phyloP scores from a whole-genome alignment of 2,797 vertebrate species.

The Argya squamiceps region DNA sequence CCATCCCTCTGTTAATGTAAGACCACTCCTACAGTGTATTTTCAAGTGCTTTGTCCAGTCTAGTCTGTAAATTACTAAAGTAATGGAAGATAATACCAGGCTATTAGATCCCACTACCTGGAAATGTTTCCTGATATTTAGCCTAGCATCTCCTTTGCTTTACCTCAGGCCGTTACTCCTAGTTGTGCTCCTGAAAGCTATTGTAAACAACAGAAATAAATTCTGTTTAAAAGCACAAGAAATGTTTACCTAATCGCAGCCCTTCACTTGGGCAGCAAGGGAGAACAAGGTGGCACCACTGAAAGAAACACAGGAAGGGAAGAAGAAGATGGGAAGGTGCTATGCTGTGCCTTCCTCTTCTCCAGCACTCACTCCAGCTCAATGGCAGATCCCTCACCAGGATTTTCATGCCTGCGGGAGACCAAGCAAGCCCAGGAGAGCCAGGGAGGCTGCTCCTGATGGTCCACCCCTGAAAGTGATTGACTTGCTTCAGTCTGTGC shows the following conservation, averaged over 20 bases:
- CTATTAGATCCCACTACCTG: neutral
- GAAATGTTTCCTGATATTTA: conserved; percentile 1
- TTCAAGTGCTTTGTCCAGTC: neutral
- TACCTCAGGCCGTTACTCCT: neutral
- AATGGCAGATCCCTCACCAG: neutral
- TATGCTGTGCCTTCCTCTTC: neutral
- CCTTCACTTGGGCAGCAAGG: neutral
- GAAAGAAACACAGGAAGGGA: neutral
- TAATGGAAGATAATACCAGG: neutral
- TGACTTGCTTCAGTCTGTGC: neutral
- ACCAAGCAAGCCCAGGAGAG: neutral
- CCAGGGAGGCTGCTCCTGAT: neutral
- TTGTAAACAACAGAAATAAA: neutral
- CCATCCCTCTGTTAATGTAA: neutral
- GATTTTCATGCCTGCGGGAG: fast-evolving
- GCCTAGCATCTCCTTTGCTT: neutral
- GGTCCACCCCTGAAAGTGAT: neutral
- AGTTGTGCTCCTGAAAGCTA: neutral
- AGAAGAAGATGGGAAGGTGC: neutral
- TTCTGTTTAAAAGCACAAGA: conserved; percentile 2
- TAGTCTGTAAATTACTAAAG: neutral
- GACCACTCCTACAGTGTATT: neutral
- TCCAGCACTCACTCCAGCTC: neutral
- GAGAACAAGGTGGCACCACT: neutral
- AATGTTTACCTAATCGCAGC: neutral